Evolutionary conservation across 2,797 vertebrate genomes (phyloP), one percentile per base, ranked within the genome.

Genomic region (Diglossa cyanea): DNA sequence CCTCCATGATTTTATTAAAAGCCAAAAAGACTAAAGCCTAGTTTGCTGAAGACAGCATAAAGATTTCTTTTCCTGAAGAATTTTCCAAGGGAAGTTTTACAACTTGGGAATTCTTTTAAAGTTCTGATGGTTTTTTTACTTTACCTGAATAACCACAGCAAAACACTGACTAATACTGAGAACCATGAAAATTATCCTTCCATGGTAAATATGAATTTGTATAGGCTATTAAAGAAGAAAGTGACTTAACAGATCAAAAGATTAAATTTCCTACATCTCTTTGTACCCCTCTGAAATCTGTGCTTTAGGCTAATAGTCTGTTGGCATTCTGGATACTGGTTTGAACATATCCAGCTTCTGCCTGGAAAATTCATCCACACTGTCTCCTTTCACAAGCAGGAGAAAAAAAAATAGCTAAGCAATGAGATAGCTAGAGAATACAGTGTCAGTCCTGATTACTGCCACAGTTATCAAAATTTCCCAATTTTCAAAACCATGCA

Each of bases 201-300:
- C 57, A 21, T 24, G 28, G 31, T 85, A 79, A 93, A 79, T 25
- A 79, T 9, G 10, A 76, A 85, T 89, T 94, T 48, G 17, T 74
- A 63, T 35, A 19, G 51, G 31, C 31, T 73, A 63, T 60, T 79
- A 76, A 81, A 90, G 66, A 75, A 91, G 45, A 87, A 96, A 88
- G 37, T 58, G 82, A 95, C 55, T 77, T 94, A 91, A 95, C 35
- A 84, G 88, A 96, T 94, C 33, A 93, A 95, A 82, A 92, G 55
- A 93, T 87, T 70, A 39, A 19, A 92, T 92, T 96, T 91, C 50
- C 44, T 92, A 88, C 51, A 82, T 66, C 13, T 94, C 75, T 76
- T 75, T 89, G 54, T 53, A 89, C 60, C 26, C 18, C 13, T 66
- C 53, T 75, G 75, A 88, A 95, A 97, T 81, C 54, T 71, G 24